Evolutionary conservation across 1,140 invertebrate species (phyloP), one percentile per base, ranked within the genome.

Genomic region (Epicauta chinensis): DNA sequence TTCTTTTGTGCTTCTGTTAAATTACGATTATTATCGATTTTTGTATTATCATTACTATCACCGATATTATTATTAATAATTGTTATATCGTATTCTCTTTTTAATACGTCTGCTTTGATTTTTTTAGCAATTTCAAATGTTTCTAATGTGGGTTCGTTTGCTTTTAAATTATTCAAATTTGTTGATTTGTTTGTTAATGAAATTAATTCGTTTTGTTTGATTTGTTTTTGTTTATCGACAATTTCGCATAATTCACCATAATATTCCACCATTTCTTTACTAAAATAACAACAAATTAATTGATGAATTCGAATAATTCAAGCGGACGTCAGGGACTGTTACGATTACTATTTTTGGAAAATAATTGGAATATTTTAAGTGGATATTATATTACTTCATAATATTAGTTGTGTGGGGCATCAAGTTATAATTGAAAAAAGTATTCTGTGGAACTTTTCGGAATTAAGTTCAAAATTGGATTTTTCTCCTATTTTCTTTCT

Each of bases 1-100:
- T 73, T 74, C 30, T 55, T 54, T 58, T 72, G 60, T 3, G 68
- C 66, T 3, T 68, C 72, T 4, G 64, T 68, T 9, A 68, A 55
- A 13, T 47, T 42, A 1, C 7, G 13, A 23, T 55, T 51, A 15
- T 39, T 35, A 23, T 12, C 49, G 34, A 30, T 34, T 35, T 6
- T 13, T 6, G 29, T 53, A 14, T 55, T 38, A 17, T 43, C 10
- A 13, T 3, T 4, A 46, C 17, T 46, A 34, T 15, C 30, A 15
- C 3, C 12, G 16, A 30, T 12, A 37, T 40, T 49, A 47, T 38
- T 23, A 47, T 47, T n/a, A 23, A 7, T 23, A 23, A 23, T 23
- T 7, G 23, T 23, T 23, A 23, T 41, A 17, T 56, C 62, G 39
- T 65, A 41, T 55, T 67, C 65, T 45, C 58, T 38, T 29, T 48